A percentile compares a stretch with the other conserved stretches of the same genome.
These are phyloP conservation scores for Falco concolor DNA, from an alignment of 2,797 vertebrate species.

Conservation along the genomic window DNA sequence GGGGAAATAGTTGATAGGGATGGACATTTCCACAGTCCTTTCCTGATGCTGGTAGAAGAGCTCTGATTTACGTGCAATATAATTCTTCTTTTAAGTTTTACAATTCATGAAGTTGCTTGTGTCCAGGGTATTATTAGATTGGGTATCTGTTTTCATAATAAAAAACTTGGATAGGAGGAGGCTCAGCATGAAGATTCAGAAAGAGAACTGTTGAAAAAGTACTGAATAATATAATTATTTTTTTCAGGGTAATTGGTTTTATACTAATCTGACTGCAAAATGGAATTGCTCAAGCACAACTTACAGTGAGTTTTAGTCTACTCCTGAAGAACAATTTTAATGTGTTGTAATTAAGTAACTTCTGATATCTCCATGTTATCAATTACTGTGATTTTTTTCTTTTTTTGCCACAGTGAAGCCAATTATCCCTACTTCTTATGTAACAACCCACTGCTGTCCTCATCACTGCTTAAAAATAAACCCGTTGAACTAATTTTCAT, in stretches of 20 bases:
- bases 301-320: not conserved
- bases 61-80: not conserved
- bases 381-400: not conserved
- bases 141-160: conserved; percentile 3
- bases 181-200: not conserved
- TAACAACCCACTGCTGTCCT: not conserved
- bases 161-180: not conserved
- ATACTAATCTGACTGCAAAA: not conserved
- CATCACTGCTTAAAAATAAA: not conserved
- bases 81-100: not conserved
- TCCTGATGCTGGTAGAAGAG: not conserved
- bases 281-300: not conserved
- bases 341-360: not conserved
- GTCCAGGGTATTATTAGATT: not conserved
- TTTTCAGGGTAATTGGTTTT: not conserved
- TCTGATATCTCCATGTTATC: not conserved
- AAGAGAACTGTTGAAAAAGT: not conserved
- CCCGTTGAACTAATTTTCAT: not conserved
- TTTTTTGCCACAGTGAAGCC: not conserved
- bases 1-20: not conserved
- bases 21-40: conserved; percentile 37
- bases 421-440: not conserved
- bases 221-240: not conserved
- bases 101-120: not conserved
- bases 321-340: not conserved